Evolutionary conservation across 2,113 vertebrate species (phyloP).

Genomic region (Embiotoca jacksoni): DNA sequence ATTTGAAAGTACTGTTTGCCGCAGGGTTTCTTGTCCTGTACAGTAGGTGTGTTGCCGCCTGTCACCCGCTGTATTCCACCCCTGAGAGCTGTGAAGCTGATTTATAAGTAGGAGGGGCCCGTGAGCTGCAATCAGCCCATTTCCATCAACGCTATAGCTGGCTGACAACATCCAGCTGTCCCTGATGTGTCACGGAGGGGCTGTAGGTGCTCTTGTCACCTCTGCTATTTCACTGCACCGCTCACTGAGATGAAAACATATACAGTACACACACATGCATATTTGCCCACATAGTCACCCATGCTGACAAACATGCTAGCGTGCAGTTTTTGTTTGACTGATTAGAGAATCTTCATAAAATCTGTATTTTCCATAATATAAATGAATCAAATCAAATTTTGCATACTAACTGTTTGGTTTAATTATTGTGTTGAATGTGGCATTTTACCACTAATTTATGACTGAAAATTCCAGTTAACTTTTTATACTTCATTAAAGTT

Average conservation of each 20-base stretch:
- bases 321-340: neutral
- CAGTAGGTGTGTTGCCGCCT: slow-evolving; percentile 49
- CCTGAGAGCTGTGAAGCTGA: slow-evolving; percentile 66
- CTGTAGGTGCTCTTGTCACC: slow-evolving; percentile 64
- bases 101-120: slow-evolving; percentile 73
- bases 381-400: too few relatives aligned
- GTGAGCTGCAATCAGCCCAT: slow-evolving; percentile 74
- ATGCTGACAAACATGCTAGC: slow-evolving; percentile 13
- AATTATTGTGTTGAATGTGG: neutral
- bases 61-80: slow-evolving; percentile 55
- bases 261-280: slow-evolving; percentile 13
- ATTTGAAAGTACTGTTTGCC: slow-evolving; percentile 42
- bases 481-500: neutral
- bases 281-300: slow-evolving; percentile 39
- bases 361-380: too few relatives aligned
- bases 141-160: slow-evolving; percentile 78
- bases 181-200: slow-evolving; percentile 65
- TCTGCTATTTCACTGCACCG: slow-evolving; percentile 54
- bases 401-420: neutral
- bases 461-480: neutral
- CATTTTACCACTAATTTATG: neutral
- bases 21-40: slow-evolving; percentile 51
- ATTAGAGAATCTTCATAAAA: slow-evolving; percentile 13
- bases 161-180: slow-evolving; percentile 82
- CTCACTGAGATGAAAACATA: slow-evolving; percentile 49